Conservation (phyloP, 2,113 vertebrate genomes). For the Chroicocephalus ridibundus region DNA sequence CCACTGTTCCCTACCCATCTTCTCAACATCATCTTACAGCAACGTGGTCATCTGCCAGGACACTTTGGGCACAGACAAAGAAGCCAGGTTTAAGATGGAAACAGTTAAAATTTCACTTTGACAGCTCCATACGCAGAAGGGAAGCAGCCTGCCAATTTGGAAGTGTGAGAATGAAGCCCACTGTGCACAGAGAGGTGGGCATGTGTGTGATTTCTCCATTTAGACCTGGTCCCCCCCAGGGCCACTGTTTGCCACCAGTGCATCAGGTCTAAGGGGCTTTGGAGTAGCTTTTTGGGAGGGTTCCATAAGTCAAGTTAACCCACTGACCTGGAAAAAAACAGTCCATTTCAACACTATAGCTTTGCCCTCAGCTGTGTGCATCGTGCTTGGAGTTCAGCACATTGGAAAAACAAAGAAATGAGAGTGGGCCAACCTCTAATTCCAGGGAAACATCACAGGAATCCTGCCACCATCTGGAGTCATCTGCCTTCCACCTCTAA, state of each 20-base stretch:
- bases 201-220: not conserved
- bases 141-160: not conserved
- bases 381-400: not conserved
- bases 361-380: not conserved
- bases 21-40: not conserved
- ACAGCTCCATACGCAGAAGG: not conserved
- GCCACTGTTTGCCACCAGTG: not conserved
- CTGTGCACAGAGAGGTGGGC: not conserved
- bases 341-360: not conserved
- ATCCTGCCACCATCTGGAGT: not conserved
- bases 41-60: not conserved
- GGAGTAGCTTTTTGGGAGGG: not conserved
- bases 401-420: not conserved
- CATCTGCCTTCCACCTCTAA: not conserved
- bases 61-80: not conserved
- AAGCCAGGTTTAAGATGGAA: not conserved
- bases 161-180: not conserved
- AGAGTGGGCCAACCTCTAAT: not conserved
- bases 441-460: not conserved
- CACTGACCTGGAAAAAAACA: not conserved
- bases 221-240: not conserved
- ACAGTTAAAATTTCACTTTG: not conserved
- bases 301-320: not conserved
- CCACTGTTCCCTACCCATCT: not conserved
- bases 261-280: not conserved